Evolutionary conservation across 2,113 vertebrate species (phyloP).

Genomic region (Scomber japonicus): DNA sequence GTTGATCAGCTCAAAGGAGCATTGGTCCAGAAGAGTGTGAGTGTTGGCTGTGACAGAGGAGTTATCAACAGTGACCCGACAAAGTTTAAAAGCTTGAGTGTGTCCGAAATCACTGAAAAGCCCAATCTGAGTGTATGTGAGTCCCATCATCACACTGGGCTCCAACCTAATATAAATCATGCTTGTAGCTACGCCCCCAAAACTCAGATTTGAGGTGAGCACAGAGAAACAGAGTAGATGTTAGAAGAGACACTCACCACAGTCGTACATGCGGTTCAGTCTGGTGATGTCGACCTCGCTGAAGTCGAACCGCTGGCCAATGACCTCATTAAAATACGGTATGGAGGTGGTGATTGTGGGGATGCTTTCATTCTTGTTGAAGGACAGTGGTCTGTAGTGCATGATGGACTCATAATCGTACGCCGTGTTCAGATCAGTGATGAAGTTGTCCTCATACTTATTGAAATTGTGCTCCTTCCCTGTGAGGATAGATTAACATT

Average conservation of each 20-base stretch:
- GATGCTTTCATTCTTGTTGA: conserved; percentile 89
- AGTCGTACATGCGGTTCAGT: conserved; percentile 94
- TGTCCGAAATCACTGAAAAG: too few relatives aligned
- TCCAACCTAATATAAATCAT: too few relatives aligned
- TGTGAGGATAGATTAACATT: conserved; percentile 56
- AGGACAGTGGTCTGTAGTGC: conserved; percentile 91
- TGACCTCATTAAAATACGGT: conserved; percentile 87
- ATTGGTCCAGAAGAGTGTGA: conserved; percentile 92
- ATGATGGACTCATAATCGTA: conserved; percentile 96
- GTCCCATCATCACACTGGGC: too few relatives aligned
- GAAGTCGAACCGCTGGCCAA: conserved; percentile 92
- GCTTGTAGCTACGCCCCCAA: too few relatives aligned
- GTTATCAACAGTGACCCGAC: not conserved
- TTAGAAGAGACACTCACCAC: conserved; percentile 87
- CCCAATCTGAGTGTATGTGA: too few relatives aligned
- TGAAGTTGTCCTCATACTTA: conserved; percentile 85
- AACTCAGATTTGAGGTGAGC: too few relatives aligned
- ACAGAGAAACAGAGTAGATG: not conserved
- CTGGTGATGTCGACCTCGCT: conserved; percentile 89
- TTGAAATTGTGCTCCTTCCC: conserved; percentile 88
- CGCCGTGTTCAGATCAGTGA: conserved; percentile 92
- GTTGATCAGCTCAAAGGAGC: conserved; percentile 90
- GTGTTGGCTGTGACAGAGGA: conserved; percentile 83
- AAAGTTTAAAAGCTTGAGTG: not conserved
- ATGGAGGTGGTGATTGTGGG: conserved; percentile 94